Conservation (phyloP, 1,140 invertebrate species). For the Dreissena polymorpha region DNA sequence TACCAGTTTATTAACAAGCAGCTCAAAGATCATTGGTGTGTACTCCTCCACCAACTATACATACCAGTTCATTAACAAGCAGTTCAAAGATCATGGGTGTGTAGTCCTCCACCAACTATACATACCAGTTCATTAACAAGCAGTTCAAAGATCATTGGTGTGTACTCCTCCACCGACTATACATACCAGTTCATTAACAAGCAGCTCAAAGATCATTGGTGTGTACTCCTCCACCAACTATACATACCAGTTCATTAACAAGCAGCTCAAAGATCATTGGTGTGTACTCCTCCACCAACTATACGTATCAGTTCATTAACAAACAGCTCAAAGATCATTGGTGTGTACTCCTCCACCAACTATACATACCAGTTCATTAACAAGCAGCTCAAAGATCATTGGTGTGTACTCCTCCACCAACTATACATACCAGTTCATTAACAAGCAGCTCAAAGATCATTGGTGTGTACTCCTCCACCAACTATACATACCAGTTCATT, state of each 20-base stretch:
- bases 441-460: constrained; percentile 41
- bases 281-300: constrained; percentile 44
- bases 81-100: constrained; percentile 41
- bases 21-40: constrained; percentile 39
- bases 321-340: constrained; percentile 39
- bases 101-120: constrained; percentile 49
- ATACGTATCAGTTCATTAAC: constrained; percentile 45
- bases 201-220: constrained; percentile 40
- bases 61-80: constrained; percentile 41
- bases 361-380: constrained; percentile 49
- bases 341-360: constrained; percentile 43
- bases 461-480: constrained; percentile 45
- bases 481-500: constrained; percentile 49
- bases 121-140: constrained; percentile 45
- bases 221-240: constrained; percentile 46
- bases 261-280: constrained; percentile 44
- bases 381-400: constrained; percentile 38
- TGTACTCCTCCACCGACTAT: constrained; percentile 47
- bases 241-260: constrained; percentile 42
- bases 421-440: constrained; percentile 46
- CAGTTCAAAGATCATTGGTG: constrained; percentile 39
- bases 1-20: constrained; percentile 39
- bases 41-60: constrained; percentile 50
- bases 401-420: constrained; percentile 46
- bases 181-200: constrained; percentile 46